A percentile compares a stretch with the other conserved stretches of the same genome.
These are phyloP conservation scores for Serranus cabrilla DNA, from an alignment of 2,797 vertebrate species.

Conservation along the genomic window DNA sequence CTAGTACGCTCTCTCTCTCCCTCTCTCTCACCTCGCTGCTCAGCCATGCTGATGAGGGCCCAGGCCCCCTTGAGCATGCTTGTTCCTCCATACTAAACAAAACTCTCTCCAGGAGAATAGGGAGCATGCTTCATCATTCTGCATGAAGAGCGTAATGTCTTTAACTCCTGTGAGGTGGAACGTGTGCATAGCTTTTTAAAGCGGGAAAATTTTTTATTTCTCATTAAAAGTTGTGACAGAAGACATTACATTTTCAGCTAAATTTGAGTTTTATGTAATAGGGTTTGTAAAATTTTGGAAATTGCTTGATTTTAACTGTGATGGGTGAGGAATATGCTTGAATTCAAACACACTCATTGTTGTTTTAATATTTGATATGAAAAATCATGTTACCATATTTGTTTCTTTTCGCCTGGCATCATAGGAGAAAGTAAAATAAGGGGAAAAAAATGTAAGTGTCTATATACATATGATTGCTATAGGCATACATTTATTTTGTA, in stretches of 20 bases:
- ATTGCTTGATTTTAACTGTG: no score
- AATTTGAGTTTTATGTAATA: not conserved
- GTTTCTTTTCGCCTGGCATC: no score
- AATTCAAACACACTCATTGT: no score
- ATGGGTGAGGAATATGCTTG: no score
- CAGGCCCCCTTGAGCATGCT: slow-evolving; percentile 49
- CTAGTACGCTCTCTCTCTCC: slow-evolving; percentile 21
- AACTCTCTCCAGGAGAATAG: slow-evolving; percentile 38
- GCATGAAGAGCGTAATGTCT: slow-evolving; percentile 32
- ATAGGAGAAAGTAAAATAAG: no score
- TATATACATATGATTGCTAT: no score
- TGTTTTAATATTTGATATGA: no score
- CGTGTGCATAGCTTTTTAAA: not conserved
- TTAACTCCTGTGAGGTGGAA: slow-evolving; percentile 19
- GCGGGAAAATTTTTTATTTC: no score
- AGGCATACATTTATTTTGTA: no score
- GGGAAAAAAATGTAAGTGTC: no score
- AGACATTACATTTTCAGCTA: not conserved
- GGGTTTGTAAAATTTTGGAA: no score
- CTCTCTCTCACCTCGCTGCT: slow-evolving; percentile 26
- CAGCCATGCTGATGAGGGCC: slow-evolving; percentile 74
- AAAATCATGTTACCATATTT: no score
- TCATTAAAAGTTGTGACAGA: not conserved
- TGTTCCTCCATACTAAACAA: slow-evolving; percentile 59
- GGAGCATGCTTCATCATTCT: slow-evolving; percentile 46